Base-by-base conservation (phyloP, 2,888 invertebrate genomes). In the Belgica antarctica region DNA sequence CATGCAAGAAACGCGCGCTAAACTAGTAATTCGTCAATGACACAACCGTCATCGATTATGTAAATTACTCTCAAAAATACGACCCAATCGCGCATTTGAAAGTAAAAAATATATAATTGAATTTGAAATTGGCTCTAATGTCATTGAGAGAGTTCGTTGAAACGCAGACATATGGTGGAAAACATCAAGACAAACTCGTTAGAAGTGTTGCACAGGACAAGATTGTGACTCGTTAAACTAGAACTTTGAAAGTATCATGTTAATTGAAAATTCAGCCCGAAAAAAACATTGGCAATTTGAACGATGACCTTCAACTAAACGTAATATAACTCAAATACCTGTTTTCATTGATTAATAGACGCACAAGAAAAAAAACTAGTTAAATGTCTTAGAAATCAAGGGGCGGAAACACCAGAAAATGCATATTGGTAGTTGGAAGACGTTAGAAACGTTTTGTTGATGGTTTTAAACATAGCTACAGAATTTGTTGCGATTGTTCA, bases 301-400 rank as follows among this genome's bases (percentile, higher is more conserved):
- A 2, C 22, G 57, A 27, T 68, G 68, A 68, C 68, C 68, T 68
- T 68, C 68, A 68, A 68, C 68, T 68, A 68, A 65, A 65, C 63
- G 63, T 46, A 68, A 61, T n/a, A n/a, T n/a, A n/a, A n/a, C n/a
- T n/a, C n/a, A n/a, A 70, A 70, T 24, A 70, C 70, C 70, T 70
- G 70, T 70, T 70, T 70, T 61, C 59, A 70, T 70, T 70, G 70
- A 70, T 61, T 70, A 61, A 41, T 61, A 57, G 31, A 31, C 34
- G 47, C 19, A 52, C 19, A 41, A 15, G 41, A 52, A n/a, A 10
- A 3, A 59, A 59, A 59, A 59, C 59, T 10, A 59, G 59, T 27
- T 8, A 19, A 52, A 19, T 59, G 59, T 59, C 59, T 59, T 59
- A 27, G 27, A 59, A 27, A 59, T 27, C 19, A 59, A 27, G 59